These are phyloP conservation scores for Puma concolor DNA, from an alignment of 2,113 vertebrate species.

Conservation along the genomic window DNA sequence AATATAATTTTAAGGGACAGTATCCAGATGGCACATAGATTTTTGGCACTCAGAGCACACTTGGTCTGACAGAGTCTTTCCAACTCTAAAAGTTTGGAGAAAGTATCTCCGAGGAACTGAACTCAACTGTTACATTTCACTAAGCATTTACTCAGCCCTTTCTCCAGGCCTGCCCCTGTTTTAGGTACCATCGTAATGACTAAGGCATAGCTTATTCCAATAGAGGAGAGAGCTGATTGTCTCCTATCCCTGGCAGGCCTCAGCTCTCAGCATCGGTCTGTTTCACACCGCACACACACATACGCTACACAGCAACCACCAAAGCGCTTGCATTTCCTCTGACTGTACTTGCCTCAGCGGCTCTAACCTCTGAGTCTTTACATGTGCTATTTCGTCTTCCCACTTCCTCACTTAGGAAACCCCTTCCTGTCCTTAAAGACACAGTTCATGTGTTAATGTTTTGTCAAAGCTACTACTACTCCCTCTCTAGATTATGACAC, in stretches of 20 bases:
- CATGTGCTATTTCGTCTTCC: background rate
- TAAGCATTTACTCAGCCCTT: background rate
- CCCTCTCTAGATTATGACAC: background rate
- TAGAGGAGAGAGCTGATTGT: background rate
- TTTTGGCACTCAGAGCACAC: background rate
- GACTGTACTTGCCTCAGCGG: background rate
- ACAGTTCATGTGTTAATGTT: background rate
- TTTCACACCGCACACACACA: background rate
- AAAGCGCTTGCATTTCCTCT: constrained; percentile 44
- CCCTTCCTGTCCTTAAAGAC: background rate
- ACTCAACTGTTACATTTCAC: background rate
- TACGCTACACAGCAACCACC: background rate
- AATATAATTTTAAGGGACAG: background rate
- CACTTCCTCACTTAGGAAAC: background rate
- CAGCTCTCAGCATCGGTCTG: background rate
- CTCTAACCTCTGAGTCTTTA: background rate
- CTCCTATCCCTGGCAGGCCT: background rate
- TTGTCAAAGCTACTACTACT: background rate
- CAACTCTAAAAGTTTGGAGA: background rate
- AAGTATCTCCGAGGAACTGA: background rate
- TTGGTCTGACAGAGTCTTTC: background rate
- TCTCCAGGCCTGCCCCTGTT: background rate
- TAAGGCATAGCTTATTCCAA: background rate
- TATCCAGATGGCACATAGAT: background rate
- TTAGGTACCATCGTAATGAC: background rate